phyloP scores from a whole-genome alignment of 2,113 vertebrate species.

The Mesoclemmys tuberculata region DNA sequence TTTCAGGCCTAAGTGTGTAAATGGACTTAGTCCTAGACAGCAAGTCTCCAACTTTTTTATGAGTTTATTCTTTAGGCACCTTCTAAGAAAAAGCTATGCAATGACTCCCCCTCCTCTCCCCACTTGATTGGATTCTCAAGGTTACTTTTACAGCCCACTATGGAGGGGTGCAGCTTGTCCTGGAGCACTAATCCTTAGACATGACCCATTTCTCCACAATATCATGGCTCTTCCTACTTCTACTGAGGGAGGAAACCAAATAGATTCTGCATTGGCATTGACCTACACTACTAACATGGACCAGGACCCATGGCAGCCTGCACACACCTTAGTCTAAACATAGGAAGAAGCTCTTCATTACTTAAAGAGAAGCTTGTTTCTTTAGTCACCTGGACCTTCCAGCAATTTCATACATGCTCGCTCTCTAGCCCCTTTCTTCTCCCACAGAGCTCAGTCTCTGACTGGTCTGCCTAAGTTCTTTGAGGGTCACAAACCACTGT shows the following conservation, averaged over 20 bases:
- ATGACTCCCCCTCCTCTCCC: background rate
- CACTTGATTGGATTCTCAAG: fast-evolving
- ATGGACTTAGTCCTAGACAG: background rate
- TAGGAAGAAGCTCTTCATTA: background rate
- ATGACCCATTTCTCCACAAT: background rate
- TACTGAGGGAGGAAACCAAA: fast-evolving
- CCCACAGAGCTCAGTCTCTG: background rate
- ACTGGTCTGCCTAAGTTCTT: background rate
- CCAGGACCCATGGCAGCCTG: background rate
- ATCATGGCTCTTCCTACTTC: background rate
- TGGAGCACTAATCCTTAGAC: background rate
- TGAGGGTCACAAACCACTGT: background rate
- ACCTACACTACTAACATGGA: background rate
- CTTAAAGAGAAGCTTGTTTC: background rate
- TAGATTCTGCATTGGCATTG: fast-evolving
- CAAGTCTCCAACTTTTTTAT: background rate
- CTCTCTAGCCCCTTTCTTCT: background rate
- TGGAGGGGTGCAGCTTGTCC: background rate
- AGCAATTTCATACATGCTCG: background rate
- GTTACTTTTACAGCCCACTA: fast-evolving
- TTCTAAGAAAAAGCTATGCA: fast-evolving
- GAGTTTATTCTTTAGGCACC: background rate
- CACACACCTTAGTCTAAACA: background rate
- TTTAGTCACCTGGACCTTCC: background rate
- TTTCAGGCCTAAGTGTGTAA: background rate